These are phyloP conservation scores for Euura lappo DNA, from an alignment of 1,140 invertebrate species.

Conservation along the genomic window DNA sequence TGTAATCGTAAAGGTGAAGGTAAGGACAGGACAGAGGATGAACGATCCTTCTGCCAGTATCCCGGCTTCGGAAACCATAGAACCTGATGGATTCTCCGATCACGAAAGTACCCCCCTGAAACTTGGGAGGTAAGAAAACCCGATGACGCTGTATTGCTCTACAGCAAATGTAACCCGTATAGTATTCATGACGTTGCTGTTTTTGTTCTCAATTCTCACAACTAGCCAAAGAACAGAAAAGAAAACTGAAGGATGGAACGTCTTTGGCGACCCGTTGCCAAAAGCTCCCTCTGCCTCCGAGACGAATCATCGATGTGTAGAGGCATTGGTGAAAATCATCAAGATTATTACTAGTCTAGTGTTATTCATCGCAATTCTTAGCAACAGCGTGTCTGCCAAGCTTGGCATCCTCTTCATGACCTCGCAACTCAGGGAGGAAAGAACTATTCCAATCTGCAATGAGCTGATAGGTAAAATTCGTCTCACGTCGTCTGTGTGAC, in stretches of 20 bases:
- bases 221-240: too few relatives aligned
- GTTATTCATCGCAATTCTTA: slow-evolving; percentile 80
- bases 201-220: too few relatives aligned
- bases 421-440: slow-evolving; percentile 77
- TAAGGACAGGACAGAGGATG: too few relatives aligned
- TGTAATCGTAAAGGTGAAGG: too few relatives aligned
- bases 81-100: too few relatives aligned
- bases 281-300: slow-evolving; percentile 84
- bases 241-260: slow-evolving; percentile 91
- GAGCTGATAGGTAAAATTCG: slow-evolving; percentile 70
- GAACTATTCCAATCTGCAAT: slow-evolving; percentile 76
- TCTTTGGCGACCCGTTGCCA: slow-evolving; percentile 82
- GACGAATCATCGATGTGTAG: slow-evolving; percentile 80
- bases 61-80: too few relatives aligned
- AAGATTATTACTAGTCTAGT: slow-evolving; percentile 84
- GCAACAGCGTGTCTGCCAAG: slow-evolving; percentile 80
- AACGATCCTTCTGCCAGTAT: too few relatives aligned
- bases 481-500: background rate
- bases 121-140: too few relatives aligned
- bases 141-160: too few relatives aligned
- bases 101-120: too few relatives aligned
- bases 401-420: slow-evolving; percentile 84
- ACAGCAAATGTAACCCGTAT: too few relatives aligned
- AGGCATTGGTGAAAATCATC: slow-evolving; percentile 77
- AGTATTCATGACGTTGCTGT: too few relatives aligned